phyloP scores from a whole-genome alignment of 1,140 invertebrate species.

The Schlechtendalia chinensis region DNA sequence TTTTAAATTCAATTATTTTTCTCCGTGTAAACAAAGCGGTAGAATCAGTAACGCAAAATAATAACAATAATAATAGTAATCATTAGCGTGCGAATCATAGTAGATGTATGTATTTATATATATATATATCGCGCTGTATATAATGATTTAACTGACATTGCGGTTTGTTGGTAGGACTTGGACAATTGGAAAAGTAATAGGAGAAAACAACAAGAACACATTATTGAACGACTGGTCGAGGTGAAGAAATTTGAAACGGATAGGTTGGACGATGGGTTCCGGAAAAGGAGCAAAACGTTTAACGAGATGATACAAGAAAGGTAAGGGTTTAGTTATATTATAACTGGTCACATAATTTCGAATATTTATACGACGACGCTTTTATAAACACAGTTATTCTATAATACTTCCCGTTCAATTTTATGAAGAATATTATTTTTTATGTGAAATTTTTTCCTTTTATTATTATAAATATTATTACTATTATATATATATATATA shows the following conservation, averaged over 20 bases:
- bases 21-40: background rate
- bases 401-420: slow-evolving; percentile 1
- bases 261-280: slow-evolving; percentile 66
- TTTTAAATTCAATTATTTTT: background rate
- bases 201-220: slow-evolving; percentile 84
- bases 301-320: slow-evolving; percentile 91
- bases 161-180: slow-evolving; percentile 68
- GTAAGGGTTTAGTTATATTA: slow-evolving; percentile 57
- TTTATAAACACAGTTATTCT: background rate
- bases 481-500: no score
- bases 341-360: slow-evolving; percentile 20
- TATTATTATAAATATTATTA: no score
- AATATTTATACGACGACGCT: background rate
- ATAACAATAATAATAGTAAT: background rate
- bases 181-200: slow-evolving; percentile 91
- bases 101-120: background rate
- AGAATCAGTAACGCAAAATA: background rate
- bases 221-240: slow-evolving; percentile 83
- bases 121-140: no score
- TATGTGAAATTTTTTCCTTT: background rate
- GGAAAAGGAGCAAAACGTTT: slow-evolving; percentile 84
- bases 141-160: background rate
- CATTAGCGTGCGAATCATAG: background rate
- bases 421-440: background rate
- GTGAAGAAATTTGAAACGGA: slow-evolving; percentile 80